These are phyloP conservation scores for Amblyteles armatorius DNA, from an alignment of 2,888 invertebrate species.

Conservation along the genomic window DNA sequence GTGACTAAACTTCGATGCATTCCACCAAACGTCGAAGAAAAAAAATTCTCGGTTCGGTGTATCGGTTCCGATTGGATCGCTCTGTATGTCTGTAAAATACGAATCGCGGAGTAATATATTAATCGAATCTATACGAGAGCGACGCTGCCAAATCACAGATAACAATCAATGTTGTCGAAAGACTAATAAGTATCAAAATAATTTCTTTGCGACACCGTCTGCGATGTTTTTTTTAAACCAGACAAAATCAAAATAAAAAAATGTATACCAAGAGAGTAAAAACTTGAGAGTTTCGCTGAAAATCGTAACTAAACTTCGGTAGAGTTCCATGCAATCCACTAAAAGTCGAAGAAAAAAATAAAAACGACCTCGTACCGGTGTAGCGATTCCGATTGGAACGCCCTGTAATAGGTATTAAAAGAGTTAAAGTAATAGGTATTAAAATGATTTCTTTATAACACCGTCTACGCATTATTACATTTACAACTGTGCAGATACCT, in stretches of 20 bases:
- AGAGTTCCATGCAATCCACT: constrained; percentile 52
- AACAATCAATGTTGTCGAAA: neutral
- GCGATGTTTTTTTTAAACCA: neutral
- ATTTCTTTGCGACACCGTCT: constrained; percentile 32
- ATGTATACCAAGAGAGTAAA: neutral
- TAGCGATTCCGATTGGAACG: neutral
- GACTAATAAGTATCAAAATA: constrained; percentile 32
- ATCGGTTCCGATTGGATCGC: constrained; percentile 17
- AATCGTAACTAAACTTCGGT: constrained; percentile 46
- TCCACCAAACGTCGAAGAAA: constrained; percentile 1
- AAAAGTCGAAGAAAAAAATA: neutral
- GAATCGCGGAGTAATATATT: constrained; percentile 46
- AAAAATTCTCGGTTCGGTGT: neutral
- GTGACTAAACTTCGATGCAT: constrained; percentile 52
- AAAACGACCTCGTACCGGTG: neutral
- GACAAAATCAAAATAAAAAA: too few relatives aligned
- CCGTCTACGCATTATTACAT: constrained; percentile 17
- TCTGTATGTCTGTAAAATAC: constrained; percentile 65
- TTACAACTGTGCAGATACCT: constrained; percentile 21
- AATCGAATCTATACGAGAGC: constrained; percentile 9
- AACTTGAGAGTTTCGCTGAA: too few relatives aligned
- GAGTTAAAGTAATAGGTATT: constrained; percentile 16
- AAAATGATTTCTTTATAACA: constrained; percentile 51
- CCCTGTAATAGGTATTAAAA: constrained; percentile 35
- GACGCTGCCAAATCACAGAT: constrained; percentile 20